Percentiles rank a stretch among this genome's conserved stretches.
These are phyloP conservation scores for Pediacus dermestoides DNA, from an alignment of 2,888 invertebrate species.

Conservation along the genomic window DNA sequence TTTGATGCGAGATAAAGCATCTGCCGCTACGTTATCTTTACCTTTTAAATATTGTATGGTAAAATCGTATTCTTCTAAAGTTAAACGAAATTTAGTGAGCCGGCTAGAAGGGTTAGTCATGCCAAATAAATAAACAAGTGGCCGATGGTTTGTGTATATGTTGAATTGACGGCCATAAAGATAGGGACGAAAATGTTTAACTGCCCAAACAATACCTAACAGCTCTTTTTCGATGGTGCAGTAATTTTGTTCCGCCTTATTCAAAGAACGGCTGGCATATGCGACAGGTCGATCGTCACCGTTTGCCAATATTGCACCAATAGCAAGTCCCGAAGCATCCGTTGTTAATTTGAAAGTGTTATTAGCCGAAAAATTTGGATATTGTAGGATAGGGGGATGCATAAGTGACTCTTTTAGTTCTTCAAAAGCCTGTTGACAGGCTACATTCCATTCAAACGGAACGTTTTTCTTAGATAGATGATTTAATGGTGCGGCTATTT, in stretches of 20 bases:
- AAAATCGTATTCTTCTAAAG: conserved; percentile 15
- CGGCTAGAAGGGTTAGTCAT: conserved; percentile 5
- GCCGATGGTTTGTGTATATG: conserved; percentile 10
- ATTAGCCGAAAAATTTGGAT: conserved; percentile 17
- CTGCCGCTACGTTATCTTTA: conserved; percentile 13
- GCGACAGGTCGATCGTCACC: conserved; percentile 1
- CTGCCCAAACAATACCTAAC: conserved; percentile 10
- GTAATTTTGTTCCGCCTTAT: conserved; percentile 6
- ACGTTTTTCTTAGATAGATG: conserved; percentile 10
- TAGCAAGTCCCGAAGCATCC: not conserved
- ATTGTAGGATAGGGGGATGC: conserved; percentile 19
- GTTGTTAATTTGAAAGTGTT: conserved; percentile 3
- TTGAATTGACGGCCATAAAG: conserved; percentile 11
- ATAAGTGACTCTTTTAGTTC: conserved; percentile 14
- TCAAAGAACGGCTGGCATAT: conserved; percentile 2
- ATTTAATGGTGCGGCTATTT: conserved; percentile 12
- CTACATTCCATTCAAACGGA: conserved; percentile 13
- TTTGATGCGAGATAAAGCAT: conserved; percentile 11
- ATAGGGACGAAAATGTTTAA: conserved; percentile 13
- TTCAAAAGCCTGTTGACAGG: conserved; percentile 15
- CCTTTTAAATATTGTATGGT: conserved; percentile 6
- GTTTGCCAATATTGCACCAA: conserved; percentile 2
- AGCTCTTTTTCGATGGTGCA: conserved; percentile 9
- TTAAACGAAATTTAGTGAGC: conserved; percentile 4
- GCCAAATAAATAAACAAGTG: conserved; percentile 5